These are phyloP conservation scores for Stomatorhinus walkeri DNA, from an alignment of 2,797 vertebrate genomes.

Conservation along the genomic window DNA sequence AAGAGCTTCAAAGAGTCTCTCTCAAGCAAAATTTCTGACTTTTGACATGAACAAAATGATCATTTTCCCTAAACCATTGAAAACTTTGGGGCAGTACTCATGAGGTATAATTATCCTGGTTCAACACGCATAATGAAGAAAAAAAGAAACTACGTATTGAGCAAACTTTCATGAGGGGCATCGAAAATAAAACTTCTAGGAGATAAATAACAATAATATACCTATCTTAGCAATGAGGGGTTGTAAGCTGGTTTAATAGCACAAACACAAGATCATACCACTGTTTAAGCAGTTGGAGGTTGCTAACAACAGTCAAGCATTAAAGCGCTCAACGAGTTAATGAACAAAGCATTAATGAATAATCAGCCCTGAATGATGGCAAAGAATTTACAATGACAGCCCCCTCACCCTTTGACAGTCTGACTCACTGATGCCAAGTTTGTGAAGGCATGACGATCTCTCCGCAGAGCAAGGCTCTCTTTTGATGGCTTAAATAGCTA, in stretches of 20 bases:
- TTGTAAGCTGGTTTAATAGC: not conserved
- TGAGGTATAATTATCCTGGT: not conserved
- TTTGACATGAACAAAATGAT: not conserved
- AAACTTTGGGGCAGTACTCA: not conserved
- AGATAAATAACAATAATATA: not conserved
- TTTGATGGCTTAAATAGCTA: not conserved
- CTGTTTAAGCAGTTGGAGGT: not conserved
- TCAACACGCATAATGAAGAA: not conserved
- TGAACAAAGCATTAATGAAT: not conserved
- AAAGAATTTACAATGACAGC: not conserved
- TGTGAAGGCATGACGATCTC: not conserved
- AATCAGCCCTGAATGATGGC: not conserved
- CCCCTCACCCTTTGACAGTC: not conserved
- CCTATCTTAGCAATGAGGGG: not conserved
- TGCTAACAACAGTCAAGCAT: not conserved
- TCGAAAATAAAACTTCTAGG: not conserved
- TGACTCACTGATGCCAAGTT: not conserved
- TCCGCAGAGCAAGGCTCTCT: not conserved
- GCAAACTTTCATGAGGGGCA: not conserved
- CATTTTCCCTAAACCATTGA: not conserved
- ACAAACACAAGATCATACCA: not conserved
- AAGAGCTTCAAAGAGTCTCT: not conserved
- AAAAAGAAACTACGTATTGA: not conserved
- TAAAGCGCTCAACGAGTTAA: not conserved
- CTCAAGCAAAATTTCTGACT: not conserved